A percentile compares a stretch with the other conserved stretches of the same genome.
These are phyloP conservation scores for Eupelmus urozonus DNA, from an alignment of 2,888 invertebrate genomes.

Conservation along the genomic window DNA sequence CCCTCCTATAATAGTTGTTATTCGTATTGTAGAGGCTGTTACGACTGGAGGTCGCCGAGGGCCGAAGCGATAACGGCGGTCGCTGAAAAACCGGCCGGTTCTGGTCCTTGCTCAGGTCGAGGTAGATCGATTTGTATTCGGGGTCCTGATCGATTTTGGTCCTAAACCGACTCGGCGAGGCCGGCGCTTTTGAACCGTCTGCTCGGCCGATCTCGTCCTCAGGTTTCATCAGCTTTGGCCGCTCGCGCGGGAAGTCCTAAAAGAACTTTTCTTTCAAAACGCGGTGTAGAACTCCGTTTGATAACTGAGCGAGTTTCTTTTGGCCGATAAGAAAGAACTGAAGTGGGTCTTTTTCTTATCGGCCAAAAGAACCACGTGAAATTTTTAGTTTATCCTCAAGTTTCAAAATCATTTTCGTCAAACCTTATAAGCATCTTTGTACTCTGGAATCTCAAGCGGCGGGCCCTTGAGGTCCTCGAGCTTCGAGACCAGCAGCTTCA, in stretches of 20 bases:
- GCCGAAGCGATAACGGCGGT: slow-evolving; percentile 66
- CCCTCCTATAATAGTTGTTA: slow-evolving; percentile 27
- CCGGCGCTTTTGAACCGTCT: slow-evolving; percentile 70
- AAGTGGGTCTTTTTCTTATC: too few species aligned
- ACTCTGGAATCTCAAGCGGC: slow-evolving; percentile 72
- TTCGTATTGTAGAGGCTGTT: slow-evolving; percentile 46
- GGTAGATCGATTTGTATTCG: slow-evolving; percentile 75
- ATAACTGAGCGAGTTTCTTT: background rate
- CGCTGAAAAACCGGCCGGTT: slow-evolving; percentile 68
- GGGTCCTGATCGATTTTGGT: slow-evolving; percentile 75
- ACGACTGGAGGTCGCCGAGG: slow-evolving; percentile 62
- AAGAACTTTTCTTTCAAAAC: too few species aligned
- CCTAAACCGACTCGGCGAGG: slow-evolving; percentile 36
- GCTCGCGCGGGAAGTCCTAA: slow-evolving; percentile 77
- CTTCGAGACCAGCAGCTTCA: slow-evolving; percentile 71
- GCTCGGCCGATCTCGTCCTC: slow-evolving; percentile 73
- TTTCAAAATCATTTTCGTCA: too few species aligned
- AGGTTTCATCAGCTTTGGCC: slow-evolving; percentile 76
- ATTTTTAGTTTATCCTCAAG: too few species aligned
- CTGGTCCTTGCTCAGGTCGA: slow-evolving; percentile 56
- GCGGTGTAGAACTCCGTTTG: too few species aligned
- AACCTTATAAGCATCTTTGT: slow-evolving; percentile 74
- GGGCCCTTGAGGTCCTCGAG: slow-evolving; percentile 71
- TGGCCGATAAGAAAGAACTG: background rate
- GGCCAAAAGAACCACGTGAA: too few species aligned